Evolutionary conservation across 2,113 vertebrate genomes (phyloP).

Genomic region (Corynorhinus townsendii): DNA sequence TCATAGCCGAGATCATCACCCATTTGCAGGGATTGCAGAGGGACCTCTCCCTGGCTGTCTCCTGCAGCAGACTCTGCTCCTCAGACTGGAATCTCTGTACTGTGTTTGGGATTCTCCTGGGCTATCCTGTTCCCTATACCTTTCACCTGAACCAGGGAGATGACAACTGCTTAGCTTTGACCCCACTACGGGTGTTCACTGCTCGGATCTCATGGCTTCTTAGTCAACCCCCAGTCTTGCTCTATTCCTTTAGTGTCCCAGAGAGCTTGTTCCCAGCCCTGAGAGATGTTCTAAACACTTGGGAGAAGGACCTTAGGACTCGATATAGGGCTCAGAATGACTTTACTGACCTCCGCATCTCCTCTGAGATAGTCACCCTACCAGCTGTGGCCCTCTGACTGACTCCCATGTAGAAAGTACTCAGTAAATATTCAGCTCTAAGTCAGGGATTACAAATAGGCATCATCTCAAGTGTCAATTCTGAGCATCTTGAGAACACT

Average conservation of each 20-base stretch:
- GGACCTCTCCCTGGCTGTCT: not conserved
- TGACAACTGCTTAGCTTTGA: conserved; percentile 90
- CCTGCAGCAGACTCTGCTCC: conserved; percentile 63
- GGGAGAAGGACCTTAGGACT: conserved; percentile 80
- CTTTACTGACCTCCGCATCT: conserved; percentile 84
- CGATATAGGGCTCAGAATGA: conserved; percentile 83
- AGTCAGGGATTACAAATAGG: not conserved
- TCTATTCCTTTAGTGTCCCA: conserved; percentile 94
- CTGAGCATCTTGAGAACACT: not conserved
- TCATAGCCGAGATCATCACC: conserved; percentile 73
- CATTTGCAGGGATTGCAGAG: conserved; percentile 68
- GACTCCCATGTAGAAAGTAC: not conserved
- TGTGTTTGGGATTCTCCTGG: conserved; percentile 89
- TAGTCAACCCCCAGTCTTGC: conserved; percentile 67
- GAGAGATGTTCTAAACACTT: conserved; percentile 74
- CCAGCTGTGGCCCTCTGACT: conserved; percentile 86
- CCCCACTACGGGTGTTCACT: conserved; percentile 85
- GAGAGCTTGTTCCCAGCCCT: conserved; percentile 80
- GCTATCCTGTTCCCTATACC: conserved; percentile 89
- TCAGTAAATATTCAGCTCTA: not conserved
- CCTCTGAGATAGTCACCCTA: conserved; percentile 82
- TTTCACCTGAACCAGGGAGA: conserved; percentile 79
- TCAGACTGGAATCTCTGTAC: conserved; percentile 90
- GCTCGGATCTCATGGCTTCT: conserved; percentile 73
- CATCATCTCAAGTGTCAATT: not conserved